phyloP scores from a whole-genome alignment of 2,113 vertebrate species.

The Syngnathoides biaculeatus region DNA sequence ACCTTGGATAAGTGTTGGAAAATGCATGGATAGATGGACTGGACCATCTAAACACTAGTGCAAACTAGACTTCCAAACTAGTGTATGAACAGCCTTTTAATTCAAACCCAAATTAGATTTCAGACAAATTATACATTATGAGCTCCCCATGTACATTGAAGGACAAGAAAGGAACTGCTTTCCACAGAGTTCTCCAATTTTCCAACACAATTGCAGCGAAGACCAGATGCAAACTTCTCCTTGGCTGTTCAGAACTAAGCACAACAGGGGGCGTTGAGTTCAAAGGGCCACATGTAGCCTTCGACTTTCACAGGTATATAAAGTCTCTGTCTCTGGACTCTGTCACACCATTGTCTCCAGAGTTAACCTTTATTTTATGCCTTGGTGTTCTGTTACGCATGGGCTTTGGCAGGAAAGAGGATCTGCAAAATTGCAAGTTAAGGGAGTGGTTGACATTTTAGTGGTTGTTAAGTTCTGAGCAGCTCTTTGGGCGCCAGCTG shows the following conservation, averaged over 20 bases:
- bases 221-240: conserved; percentile 11
- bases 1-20: no score
- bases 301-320: conserved; percentile 26
- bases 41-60: neutral
- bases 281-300: neutral
- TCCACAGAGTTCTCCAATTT: neutral
- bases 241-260: conserved; percentile 14
- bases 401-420: conserved; percentile 22
- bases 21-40: no score
- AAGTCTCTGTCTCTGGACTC: conserved; percentile 28
- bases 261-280: conserved; percentile 3
- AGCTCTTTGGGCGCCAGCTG: conserved; percentile 40
- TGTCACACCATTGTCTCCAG: conserved; percentile 42
- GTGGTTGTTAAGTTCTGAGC: conserved; percentile 56
- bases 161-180: neutral
- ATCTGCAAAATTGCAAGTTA: conserved; percentile 41
- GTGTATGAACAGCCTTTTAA: neutral
- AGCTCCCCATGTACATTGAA: neutral
- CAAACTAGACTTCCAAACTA: neutral
- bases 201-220: neutral
- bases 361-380: conserved; percentile 66
- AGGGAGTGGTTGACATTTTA: conserved; percentile 60
- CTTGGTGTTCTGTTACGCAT: conserved; percentile 40
- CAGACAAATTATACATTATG: neutral
- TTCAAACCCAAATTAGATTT: neutral